These are phyloP conservation scores for Lampris megalopsis DNA, from an alignment of 2,113 vertebrate species.

Conservation along the genomic window DNA sequence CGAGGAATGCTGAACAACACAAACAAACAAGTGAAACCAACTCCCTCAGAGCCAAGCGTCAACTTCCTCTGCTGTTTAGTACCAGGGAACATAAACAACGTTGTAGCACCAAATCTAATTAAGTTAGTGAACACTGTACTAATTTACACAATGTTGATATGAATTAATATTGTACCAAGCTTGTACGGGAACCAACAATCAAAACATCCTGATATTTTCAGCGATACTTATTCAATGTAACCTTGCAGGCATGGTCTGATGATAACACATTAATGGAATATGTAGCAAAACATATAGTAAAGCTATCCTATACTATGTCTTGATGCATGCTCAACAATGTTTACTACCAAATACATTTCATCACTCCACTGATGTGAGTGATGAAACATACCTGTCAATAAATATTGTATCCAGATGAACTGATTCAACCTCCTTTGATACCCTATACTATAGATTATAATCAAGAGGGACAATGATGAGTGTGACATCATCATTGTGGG, in stretches of 20 bases:
- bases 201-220: constrained; percentile 30
- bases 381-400: too few species aligned
- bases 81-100: constrained; percentile 69
- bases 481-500: background rate
- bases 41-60: constrained; percentile 58
- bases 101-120: constrained; percentile 53
- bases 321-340: constrained; percentile 8
- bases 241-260: constrained; percentile 6
- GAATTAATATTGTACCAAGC: constrained; percentile 45
- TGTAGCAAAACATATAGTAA: constrained; percentile 36
- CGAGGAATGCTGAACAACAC: constrained; percentile 19
- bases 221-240: constrained; percentile 6
- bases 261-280: constrained; percentile 28
- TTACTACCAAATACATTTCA: too few species aligned
- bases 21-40: constrained; percentile 62
- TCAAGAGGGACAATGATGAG: constrained; percentile 31
- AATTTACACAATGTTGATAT: constrained; percentile 65
- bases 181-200: constrained; percentile 36
- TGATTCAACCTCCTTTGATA: too few species aligned
- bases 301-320: constrained; percentile 24
- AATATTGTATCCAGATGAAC: too few species aligned
- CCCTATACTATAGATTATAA: constrained; percentile 2
- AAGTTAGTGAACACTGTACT: constrained; percentile 54
- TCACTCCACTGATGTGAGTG: too few species aligned
- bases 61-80: constrained; percentile 56